Evolutionary conservation across 2,113 vertebrate genomes (phyloP).

Genomic region (Egretta garzetta): DNA sequence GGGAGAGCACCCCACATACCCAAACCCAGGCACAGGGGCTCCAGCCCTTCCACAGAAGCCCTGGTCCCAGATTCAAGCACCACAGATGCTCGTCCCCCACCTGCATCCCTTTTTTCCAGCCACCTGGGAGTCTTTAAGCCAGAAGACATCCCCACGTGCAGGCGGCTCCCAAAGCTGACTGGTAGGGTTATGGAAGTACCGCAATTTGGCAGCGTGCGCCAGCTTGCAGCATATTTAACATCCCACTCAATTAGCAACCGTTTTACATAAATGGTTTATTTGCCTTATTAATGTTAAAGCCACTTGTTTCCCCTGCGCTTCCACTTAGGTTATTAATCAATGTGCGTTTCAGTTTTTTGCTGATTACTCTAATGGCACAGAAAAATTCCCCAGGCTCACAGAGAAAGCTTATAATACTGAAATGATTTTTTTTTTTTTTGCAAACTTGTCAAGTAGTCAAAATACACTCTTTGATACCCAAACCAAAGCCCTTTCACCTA

Average conservation of each 20-base stretch:
- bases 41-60: neutral
- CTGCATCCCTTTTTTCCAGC: neutral
- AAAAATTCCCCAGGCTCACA: slow-evolving; percentile 11
- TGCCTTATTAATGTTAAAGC: slow-evolving; percentile 54
- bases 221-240: neutral
- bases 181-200: neutral
- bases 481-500: slow-evolving; percentile 51
- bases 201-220: neutral
- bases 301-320: neutral
- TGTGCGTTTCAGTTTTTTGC: neutral
- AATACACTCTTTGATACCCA: slow-evolving; percentile 51
- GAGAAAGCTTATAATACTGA: slow-evolving; percentile 1
- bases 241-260: neutral
- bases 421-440: neutral
- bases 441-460: slow-evolving; percentile 22
- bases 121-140: neutral
- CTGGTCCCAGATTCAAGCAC: neutral
- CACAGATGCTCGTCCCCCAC: neutral
- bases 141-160: neutral
- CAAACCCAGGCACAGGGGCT: neutral
- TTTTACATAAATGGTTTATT: slow-evolving; percentile 48
- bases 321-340: slow-evolving; percentile 53
- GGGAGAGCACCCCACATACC: accelerated
- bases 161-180: neutral
- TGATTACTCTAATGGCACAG: slow-evolving; percentile 8